Evolutionary conservation across 1,140 invertebrate genomes (phyloP), one percentile per base, ranked within the genome.

Genomic region (Caenorhabditis tropicalis): DNA sequence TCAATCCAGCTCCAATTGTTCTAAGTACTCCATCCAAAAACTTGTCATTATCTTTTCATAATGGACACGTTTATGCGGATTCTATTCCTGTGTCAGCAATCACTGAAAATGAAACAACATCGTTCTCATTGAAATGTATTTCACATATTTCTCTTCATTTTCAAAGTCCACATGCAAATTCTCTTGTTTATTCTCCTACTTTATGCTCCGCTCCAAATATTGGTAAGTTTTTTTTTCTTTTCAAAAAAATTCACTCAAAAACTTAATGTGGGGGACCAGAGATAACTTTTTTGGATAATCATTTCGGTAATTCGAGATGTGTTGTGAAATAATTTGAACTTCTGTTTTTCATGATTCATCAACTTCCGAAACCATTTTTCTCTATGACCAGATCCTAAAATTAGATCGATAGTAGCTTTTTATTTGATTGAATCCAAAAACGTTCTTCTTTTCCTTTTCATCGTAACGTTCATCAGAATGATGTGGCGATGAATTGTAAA

Each of bases 181-280:
- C 83, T 27, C 70, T 84, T 10, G 24, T 84, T 33, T 65, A 84
- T 84, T 84, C 83, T 15, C 83, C 83, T 3, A 74, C 83, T n/a
- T 10, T 84, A 15, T 84, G 83, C 19, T 53, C 83, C 1, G 39
- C 56, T 48, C 65, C 65, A 24, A 74, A 43, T 74, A 74, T 74
- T 31, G 65, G 65, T 74, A 74, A 43, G 65, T 43, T 43, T 43
- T 56, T 27, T 7, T 2, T n/a, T 21, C 21, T 51, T 51, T 12
- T 43, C 51, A 49, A 53, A 36, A 81, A 31, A 21, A 9, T 7
- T 36, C 0, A n/a, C 60, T 43, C 15, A 48, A 65, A 58, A 58
- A 60, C 27, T 81, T 36, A 19, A 74, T 29, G 31, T 74, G 1
- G 7, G 65, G 65, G 43, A n/a, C n/a, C n/a, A n/a, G n/a, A n/a